phyloP scores from a whole-genome alignment of 2,797 vertebrate species.

The Morus bassanus region DNA sequence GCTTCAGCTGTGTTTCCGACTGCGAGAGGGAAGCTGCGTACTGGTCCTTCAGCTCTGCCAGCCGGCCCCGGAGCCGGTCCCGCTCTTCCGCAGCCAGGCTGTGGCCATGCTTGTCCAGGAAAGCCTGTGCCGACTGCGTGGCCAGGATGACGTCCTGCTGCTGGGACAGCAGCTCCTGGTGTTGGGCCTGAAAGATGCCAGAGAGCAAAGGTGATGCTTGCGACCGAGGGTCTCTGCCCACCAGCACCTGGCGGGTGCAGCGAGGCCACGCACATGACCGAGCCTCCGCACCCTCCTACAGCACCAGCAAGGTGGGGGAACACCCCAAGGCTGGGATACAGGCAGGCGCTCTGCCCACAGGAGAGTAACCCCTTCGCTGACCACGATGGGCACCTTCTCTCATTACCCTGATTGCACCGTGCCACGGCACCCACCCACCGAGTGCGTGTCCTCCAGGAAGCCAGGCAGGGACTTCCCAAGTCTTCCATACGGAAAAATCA shows the following conservation, averaged over 20 bases:
- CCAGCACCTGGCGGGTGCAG: fast-evolving
- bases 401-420: fast-evolving
- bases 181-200: conserved; percentile 73
- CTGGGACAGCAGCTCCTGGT: conserved; percentile 90
- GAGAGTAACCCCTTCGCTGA: not conserved
- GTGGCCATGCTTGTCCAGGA: conserved; percentile 87
- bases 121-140: conserved; percentile 84
- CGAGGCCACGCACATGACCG: fast-evolving
- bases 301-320: not conserved
- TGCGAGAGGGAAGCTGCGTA: conserved; percentile 81
- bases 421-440: not conserved
- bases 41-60: conserved; percentile 81
- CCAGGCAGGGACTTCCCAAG: not conserved
- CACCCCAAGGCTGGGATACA: not conserved
- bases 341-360: not conserved
- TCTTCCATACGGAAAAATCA: not conserved
- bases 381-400: fast-evolving
- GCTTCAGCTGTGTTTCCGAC: conserved; percentile 85
- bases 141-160: conserved; percentile 89
- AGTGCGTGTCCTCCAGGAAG: not conserved
- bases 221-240: fast-evolving
- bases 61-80: conserved; percentile 75
- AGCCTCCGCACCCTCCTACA: not conserved
- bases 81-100: conserved; percentile 82
- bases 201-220: not conserved